Evolutionary conservation across 1,140 invertebrate species (phyloP), one percentile per base, ranked within the genome.

Genomic region (Drosophila biarmipes): DNA sequence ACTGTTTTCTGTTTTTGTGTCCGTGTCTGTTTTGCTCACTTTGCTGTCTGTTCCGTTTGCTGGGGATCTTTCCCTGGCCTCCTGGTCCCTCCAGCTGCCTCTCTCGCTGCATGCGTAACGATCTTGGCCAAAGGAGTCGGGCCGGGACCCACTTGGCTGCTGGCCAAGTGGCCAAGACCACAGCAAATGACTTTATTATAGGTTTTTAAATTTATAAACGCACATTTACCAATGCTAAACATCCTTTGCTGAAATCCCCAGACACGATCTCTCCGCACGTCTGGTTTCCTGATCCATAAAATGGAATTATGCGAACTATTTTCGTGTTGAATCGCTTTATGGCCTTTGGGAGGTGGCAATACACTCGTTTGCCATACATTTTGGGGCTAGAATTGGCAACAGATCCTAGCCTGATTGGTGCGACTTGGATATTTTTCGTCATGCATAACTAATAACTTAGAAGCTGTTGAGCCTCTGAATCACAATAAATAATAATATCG

Each of bases 191-290:
- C 81, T 86, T 86, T 86, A 86, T 86, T 86, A 86, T 86, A 87
- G 81, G 82, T 86, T 86, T 87, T 86, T 87, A 86, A 87, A 87
- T 86, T 87, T 81, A 86, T 86, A 86, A 86, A 78, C 59, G 82
- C 82, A 81, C 82, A 87, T 87, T 86, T 87, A 86, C 82, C 61
- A 62, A 69, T 66, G 78, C 78, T 78, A 78, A 86, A 87, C 64
- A 87, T 74, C 72, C 63, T 62, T 42, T 51, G 59, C 69, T 64
- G 71, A 84, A 85, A 73, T 75, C 72, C 42, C 73, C 64, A 87
- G 78, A 80, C 67, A 71, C 67, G 64, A 69, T 69, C 67, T 54
- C 35, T 21, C 24, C 21, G 40, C 43, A 35, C 61, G 27, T 46
- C 57, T 51, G 4, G 0, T 51, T 34, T 6, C 15, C 34, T 34